phyloP scores from a whole-genome alignment of 2,797 vertebrate species.

The Acanthurus leucopareius region DNA sequence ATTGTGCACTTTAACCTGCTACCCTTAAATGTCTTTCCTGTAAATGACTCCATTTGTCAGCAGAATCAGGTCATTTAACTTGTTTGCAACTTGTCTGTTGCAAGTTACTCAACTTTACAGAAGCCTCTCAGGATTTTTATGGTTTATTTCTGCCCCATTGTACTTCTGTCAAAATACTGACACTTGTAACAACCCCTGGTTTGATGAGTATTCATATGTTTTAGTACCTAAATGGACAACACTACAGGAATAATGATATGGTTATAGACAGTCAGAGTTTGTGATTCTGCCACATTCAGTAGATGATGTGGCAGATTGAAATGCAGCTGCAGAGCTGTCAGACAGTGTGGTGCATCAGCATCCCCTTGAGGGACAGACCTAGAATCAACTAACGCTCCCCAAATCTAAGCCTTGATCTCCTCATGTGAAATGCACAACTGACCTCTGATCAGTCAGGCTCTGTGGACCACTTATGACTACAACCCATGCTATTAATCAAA shows the following conservation, averaged over 20 bases:
- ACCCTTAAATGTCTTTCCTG: neutral
- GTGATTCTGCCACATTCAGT: constrained; percentile 2
- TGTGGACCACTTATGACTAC: constrained; percentile 43
- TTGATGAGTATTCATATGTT: constrained; percentile 2
- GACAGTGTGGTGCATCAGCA: constrained; percentile 10
- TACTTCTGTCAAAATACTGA: neutral
- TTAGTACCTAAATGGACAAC: neutral
- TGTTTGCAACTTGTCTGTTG: constrained; percentile 7
- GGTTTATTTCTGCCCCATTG: constrained; percentile 12
- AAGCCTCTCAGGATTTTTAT: constrained; percentile 6
- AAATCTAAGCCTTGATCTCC: constrained; percentile 60
- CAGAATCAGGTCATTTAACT: neutral
- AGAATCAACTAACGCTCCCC: constrained; percentile 49
- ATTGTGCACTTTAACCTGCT: constrained; percentile 36
- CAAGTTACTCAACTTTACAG: constrained; percentile 7
- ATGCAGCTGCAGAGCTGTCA: constrained; percentile 19
- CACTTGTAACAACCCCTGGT: constrained; percentile 10
- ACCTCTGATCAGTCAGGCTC: constrained; percentile 60
- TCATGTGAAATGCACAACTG: constrained; percentile 47
- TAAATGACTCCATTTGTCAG: constrained; percentile 8
- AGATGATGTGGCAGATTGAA: constrained; percentile 17
- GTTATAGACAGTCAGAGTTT: constrained; percentile 10
- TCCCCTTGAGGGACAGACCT: constrained; percentile 27
- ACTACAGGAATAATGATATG: neutral
- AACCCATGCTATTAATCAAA: constrained; percentile 56